Evolutionary conservation across 2,888 invertebrate genomes (phyloP).

Genomic region (Temnothorax unifasciatus): DNA sequence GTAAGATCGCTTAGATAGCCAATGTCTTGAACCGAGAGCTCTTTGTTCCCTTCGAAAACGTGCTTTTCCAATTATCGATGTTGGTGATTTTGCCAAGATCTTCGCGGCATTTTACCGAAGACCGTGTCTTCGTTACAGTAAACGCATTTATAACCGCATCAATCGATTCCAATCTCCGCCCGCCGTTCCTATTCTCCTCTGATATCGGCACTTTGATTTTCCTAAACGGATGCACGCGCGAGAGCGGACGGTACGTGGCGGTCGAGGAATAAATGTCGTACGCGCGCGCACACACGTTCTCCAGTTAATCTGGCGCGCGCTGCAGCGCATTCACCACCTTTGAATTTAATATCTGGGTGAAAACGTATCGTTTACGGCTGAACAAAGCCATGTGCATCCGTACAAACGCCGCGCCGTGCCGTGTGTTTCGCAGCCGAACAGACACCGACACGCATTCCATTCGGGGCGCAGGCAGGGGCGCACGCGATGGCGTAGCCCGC

Average conservation of each 20-base stretch:
- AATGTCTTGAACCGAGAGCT: constrained; percentile 60
- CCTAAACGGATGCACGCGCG: neutral
- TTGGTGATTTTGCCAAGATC: neutral
- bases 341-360: constrained; percentile 38
- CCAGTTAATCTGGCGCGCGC: neutral
- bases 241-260: neutral
- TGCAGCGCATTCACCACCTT: neutral
- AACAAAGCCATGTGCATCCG: constrained; percentile 16
- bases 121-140: neutral
- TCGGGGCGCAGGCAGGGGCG: constrained; percentile 51
- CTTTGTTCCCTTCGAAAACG: constrained; percentile 58
- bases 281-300: neutral
- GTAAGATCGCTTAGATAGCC: constrained; percentile 72
- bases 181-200: neutral
- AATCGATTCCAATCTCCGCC: neutral
- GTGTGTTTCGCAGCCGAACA: constrained; percentile 36
- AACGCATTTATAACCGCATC: neutral
- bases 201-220: constrained; percentile 15
- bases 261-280: constrained; percentile 1
- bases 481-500: constrained; percentile 60
- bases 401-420: constrained; percentile 28
- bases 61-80: constrained; percentile 11
- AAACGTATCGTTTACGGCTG: constrained; percentile 35
- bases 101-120: neutral
- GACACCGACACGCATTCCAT: constrained; percentile 59